Evolutionary conservation across 30 jellyfish, hydroid and myxozoan genomes (phyloP).

Genomic region (Hydractinia echinata): DNA sequence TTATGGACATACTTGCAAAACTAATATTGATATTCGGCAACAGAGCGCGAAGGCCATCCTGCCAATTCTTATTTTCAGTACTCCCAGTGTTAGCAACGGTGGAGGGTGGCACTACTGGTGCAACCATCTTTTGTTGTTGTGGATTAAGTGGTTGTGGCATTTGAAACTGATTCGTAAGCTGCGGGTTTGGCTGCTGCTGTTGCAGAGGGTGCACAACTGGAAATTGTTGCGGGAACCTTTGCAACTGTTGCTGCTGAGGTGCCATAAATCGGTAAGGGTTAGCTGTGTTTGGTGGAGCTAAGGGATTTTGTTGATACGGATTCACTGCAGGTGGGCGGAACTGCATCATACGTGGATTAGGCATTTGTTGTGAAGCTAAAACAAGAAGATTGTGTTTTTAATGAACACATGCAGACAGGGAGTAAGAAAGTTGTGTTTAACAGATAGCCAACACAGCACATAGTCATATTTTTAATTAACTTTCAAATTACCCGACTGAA

Average conservation of each 20-base stretch:
- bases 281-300: background rate
- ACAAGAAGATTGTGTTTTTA: background rate
- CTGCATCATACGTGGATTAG: background rate
- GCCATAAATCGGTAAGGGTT: slow-evolving; percentile 16
- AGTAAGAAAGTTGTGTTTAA: too few relatives aligned
- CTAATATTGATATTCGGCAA: slow-evolving; percentile 85
- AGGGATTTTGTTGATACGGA: background rate
- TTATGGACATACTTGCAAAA: slow-evolving; percentile 54
- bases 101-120: background rate
- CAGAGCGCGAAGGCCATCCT: slow-evolving; percentile 84
- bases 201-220: slow-evolving; percentile 3
- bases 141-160: background rate
- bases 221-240: background rate
- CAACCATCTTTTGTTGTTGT: background rate
- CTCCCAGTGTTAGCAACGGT: slow-evolving; percentile 14
- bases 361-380: slow-evolving; percentile 17
- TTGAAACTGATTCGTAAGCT: slow-evolving; percentile 4
- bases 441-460: too few relatives aligned
- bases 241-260: slow-evolving; percentile 15
- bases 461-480: too few relatives aligned
- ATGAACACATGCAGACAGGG: too few relatives aligned
- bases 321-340: slow-evolving; percentile 10
- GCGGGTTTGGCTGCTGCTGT: slow-evolving; percentile 13
- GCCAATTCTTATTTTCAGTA: slow-evolving; percentile 65
- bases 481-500: too few relatives aligned